Percentiles rank a stretch among this genome's conserved stretches.
phyloP scores from a whole-genome alignment of 2,797 vertebrate species.

The Esox lucius region DNA sequence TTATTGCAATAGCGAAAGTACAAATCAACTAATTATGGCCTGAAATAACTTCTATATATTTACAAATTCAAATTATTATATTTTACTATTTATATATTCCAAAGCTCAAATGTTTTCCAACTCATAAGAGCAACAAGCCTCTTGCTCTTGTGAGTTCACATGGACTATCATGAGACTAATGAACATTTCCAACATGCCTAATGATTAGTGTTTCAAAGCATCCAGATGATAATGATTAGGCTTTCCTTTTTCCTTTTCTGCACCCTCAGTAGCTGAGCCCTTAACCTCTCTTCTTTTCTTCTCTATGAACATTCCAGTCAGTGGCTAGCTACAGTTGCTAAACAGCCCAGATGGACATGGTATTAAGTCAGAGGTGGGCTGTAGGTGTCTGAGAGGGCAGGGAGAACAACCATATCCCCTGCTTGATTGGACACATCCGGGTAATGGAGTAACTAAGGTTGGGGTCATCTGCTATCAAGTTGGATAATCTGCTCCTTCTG shows the following conservation, averaged over 20 bases:
- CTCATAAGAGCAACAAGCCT: neutral
- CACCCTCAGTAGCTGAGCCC: too few species aligned
- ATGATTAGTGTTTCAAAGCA: neutral
- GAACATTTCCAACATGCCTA: neutral
- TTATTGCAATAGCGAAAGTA: neutral
- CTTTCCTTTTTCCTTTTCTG: neutral
- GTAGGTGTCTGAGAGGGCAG: neutral
- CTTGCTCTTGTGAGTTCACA: neutral
- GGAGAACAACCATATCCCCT: neutral
- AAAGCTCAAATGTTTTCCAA: neutral
- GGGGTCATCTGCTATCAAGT: neutral
- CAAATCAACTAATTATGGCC: neutral
- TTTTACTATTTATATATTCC: neutral
- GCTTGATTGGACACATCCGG: neutral
- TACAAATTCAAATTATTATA: neutral
- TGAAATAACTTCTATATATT: neutral
- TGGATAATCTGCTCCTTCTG: neutral
- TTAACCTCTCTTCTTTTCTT: neutral
- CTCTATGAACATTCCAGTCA: neutral
- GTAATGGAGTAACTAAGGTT: conserved; percentile 5
- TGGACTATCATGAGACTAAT: neutral
- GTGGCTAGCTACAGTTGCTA: neutral
- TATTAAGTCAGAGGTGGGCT: neutral
- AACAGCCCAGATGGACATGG: neutral
- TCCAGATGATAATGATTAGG: neutral